These are phyloP conservation scores for Lagodon rhomboides DNA, from an alignment of 2,797 vertebrate species.

Conservation along the genomic window DNA sequence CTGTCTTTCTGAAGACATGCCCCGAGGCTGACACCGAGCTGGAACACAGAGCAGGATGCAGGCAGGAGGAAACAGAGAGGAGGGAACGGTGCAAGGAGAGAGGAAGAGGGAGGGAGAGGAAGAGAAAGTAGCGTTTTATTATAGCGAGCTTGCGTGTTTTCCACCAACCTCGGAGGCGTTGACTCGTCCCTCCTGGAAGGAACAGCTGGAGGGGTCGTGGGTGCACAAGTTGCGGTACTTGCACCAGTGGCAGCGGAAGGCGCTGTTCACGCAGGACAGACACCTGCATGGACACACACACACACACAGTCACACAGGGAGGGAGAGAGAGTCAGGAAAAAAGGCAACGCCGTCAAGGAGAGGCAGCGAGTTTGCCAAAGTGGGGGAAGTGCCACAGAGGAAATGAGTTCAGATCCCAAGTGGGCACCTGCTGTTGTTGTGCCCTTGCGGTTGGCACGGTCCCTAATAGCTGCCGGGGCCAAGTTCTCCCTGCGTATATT, in stretches of 20 bases:
- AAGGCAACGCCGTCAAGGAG: conserved; percentile 48
- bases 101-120: neutral
- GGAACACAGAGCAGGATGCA: conserved; percentile 56
- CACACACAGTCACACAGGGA: conserved; percentile 42
- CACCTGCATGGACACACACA: conserved; percentile 86
- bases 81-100: neutral
- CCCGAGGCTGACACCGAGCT: conserved; percentile 63
- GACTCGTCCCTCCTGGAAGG: conserved; percentile 98
- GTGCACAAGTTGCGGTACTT: conserved; percentile 99
- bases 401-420: conserved; percentile 78
- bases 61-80: conserved; percentile 25
- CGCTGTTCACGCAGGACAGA: conserved; percentile 97
- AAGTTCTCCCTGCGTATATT: conserved; percentile 59
- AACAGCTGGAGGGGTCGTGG: conserved; percentile 97
- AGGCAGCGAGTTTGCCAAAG: conserved; percentile 50
- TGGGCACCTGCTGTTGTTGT: conserved; percentile 76
- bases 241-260: conserved; percentile 99
- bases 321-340: conserved; percentile 29
- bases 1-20: conserved; percentile 70
- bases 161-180: conserved; percentile 93
- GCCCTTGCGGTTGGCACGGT: conserved; percentile 74
- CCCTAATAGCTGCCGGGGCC: conserved; percentile 48
- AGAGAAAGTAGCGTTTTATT: neutral
- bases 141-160: conserved; percentile 6
- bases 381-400: conserved; percentile 64